These are phyloP conservation scores for Coendou prehensilis DNA, from an alignment of 2,797 vertebrate genomes.

Conservation along the genomic window DNA sequence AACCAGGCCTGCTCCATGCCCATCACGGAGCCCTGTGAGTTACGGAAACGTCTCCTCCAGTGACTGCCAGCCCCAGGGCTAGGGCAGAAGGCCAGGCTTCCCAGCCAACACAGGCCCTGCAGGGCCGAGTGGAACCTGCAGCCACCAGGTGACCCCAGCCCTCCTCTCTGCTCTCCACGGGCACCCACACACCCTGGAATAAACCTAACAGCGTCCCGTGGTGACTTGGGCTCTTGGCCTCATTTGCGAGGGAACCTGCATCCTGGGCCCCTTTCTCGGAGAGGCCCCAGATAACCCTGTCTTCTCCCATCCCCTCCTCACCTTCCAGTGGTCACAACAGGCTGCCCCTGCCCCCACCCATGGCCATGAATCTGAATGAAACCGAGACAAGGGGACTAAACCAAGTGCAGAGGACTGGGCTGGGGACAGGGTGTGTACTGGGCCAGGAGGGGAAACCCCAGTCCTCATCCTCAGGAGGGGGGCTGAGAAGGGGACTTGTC, in stretches of 20 bases:
- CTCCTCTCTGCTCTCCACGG: background rate
- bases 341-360: background rate
- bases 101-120: background rate
- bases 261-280: background rate
- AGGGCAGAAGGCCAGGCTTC: conserved; percentile 43
- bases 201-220: conserved; percentile 72
- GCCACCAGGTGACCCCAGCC: conserved; percentile 27
- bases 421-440: background rate
- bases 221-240: conserved; percentile 39
- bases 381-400: background rate
- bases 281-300: background rate
- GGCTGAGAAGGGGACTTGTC: background rate
- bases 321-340: conserved; percentile 17
- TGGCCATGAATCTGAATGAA: conserved; percentile 32
- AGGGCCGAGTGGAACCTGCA: background rate
- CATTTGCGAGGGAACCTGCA: background rate
- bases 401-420: background rate
- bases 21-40: conserved; percentile 92
- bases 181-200: conserved; percentile 71
- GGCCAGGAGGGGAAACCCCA: background rate
- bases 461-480: background rate
- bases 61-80: conserved; percentile 76
- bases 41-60: conserved; percentile 91
- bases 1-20: conserved; percentile 94
- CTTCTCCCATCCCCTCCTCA: background rate